Percentiles rank a stretch among this genome's conserved stretches.
Evolutionary conservation across 1,140 invertebrate genomes (phyloP).

Genomic region (Cydia strobilella): DNA sequence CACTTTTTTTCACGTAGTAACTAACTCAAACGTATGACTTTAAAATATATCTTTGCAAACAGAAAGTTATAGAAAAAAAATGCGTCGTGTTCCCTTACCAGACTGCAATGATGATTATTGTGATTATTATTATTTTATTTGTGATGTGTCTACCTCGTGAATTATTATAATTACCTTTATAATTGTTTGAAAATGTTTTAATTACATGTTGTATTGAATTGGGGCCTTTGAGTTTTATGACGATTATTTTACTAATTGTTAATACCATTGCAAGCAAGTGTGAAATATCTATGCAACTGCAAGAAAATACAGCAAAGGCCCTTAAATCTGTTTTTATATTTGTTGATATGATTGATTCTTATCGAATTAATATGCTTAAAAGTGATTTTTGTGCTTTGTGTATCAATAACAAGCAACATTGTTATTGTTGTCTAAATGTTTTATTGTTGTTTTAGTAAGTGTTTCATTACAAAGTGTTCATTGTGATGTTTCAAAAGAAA

Average conservation of each 20-base stretch:
- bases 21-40: no score
- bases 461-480: background rate
- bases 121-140: no score
- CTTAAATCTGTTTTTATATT: background rate
- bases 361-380: background rate
- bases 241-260: background rate
- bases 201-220: background rate
- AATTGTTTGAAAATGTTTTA: background rate
- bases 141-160: conserved; percentile 22
- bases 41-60: no score
- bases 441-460: conserved; percentile 9
- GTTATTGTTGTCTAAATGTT: conserved; percentile 24
- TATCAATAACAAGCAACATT: conserved; percentile 16
- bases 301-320: background rate
- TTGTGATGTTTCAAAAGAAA: background rate
- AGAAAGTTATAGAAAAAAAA: no score
- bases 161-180: background rate
- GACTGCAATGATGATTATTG: background rate
- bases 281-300: background rate
- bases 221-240: background rate
- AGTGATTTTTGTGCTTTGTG: conserved; percentile 8
- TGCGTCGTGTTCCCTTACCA: background rate
- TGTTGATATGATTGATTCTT: conserved; percentile 15
- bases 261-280: background rate
- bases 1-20: no score